A percentile compares a stretch with the other conserved stretches of the same genome.
Evolutionary conservation across 2,888 invertebrate species (phyloP).

Genomic region (Allolobophora icterica): DNA sequence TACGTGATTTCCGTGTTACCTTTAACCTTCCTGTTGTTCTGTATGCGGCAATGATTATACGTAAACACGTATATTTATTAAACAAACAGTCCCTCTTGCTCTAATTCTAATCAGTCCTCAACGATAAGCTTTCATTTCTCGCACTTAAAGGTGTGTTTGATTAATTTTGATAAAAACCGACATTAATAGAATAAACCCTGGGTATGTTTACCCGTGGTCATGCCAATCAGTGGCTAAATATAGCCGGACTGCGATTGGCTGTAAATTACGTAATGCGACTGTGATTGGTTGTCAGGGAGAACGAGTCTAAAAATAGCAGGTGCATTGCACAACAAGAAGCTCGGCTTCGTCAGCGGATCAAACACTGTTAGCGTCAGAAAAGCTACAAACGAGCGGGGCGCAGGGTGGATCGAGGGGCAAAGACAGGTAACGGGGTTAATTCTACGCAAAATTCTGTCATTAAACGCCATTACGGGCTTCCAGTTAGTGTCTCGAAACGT

Average conservation of each 20-base stretch:
- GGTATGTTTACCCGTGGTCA: background rate
- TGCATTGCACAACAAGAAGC: background rate
- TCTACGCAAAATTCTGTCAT: background rate
- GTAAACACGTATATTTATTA: background rate
- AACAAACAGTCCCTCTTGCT: background rate
- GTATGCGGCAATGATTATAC: background rate
- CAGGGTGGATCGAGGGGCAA: slow-evolving; percentile 17
- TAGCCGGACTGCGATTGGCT: background rate
- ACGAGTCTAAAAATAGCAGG: background rate
- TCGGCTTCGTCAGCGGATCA: background rate
- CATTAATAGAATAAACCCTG: background rate
- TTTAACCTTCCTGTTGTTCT: background rate
- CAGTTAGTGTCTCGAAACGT: background rate
- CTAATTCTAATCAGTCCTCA: background rate
- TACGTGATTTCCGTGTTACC: background rate
- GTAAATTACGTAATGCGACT: background rate
- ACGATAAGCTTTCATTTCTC: background rate
- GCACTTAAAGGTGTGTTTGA: background rate
- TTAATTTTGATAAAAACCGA: background rate
- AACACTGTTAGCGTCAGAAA: background rate
- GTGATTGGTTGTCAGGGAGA: background rate
- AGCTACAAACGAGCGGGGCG: background rate
- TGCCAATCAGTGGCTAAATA: slow-evolving; percentile 11
- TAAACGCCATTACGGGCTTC: background rate
- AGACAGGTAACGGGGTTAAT: background rate